phyloP scores from a whole-genome alignment of 2,888 invertebrate species.

The Drosophila mulleri region DNA sequence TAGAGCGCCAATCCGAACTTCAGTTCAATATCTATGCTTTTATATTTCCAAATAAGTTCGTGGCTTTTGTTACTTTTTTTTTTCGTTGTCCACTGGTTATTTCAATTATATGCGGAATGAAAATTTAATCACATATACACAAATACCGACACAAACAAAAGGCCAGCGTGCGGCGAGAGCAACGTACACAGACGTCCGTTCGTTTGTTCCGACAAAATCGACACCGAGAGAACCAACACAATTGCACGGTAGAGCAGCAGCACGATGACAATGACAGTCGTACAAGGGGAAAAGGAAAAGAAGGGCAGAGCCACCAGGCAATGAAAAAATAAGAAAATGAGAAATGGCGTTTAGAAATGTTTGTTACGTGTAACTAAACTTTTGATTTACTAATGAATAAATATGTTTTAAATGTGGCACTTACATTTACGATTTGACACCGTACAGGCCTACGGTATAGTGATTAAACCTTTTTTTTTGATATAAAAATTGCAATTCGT shows the following conservation, averaged over 20 bases:
- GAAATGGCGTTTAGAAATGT: slow-evolving; percentile 70
- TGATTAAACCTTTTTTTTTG: slow-evolving; percentile 54
- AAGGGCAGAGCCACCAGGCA: slow-evolving; percentile 47
- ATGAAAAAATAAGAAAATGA: slow-evolving; percentile 60
- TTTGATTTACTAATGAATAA: not conserved
- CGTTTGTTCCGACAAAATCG: slow-evolving; percentile 53
- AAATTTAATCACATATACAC: slow-evolving; percentile 42
- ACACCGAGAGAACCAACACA: slow-evolving; percentile 65
- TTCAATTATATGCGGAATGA: slow-evolving; percentile 51
- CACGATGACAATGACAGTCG: slow-evolving; percentile 65
- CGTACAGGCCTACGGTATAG: slow-evolving; percentile 40
- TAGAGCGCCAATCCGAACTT: slow-evolving; percentile 38
- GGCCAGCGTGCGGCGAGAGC: slow-evolving; percentile 28
- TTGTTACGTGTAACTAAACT: slow-evolving; percentile 25
- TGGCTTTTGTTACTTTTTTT: slow-evolving; percentile 15
- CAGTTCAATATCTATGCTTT: slow-evolving; percentile 32
- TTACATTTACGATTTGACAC: slow-evolving; percentile 59
- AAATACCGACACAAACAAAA: slow-evolving; percentile 53
- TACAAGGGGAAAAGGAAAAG: slow-evolving; percentile 30
- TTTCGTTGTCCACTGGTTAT: slow-evolving; percentile 48
- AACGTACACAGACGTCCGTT: slow-evolving; percentile 45
- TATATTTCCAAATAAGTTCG: slow-evolving; percentile 21
- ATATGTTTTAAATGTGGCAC: slow-evolving; percentile 15
- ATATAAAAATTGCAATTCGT: slow-evolving; percentile 76
- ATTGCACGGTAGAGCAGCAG: slow-evolving; percentile 59